A percentile compares a stretch with the other conserved stretches of the same genome.
phyloP scores from a whole-genome alignment of 53 echinoderm and acorn worm genomes.

The Patiria pectinifera region DNA sequence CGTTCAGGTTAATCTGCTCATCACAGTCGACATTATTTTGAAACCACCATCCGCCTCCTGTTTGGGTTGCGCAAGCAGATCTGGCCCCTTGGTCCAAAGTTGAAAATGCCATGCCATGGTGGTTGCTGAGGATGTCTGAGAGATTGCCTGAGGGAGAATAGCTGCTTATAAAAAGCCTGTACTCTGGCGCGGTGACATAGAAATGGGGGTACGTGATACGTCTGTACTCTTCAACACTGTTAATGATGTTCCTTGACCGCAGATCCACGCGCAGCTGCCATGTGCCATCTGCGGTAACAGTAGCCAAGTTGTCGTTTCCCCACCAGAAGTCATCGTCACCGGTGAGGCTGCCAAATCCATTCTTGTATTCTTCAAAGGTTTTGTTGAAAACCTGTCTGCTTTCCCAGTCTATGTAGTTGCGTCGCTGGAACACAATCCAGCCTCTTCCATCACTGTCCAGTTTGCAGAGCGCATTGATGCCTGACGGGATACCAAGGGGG shows the following conservation, averaged over 20 bases:
- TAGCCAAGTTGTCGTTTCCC: not conserved
- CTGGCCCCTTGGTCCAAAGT: not conserved
- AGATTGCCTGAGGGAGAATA: not conserved
- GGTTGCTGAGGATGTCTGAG: not conserved
- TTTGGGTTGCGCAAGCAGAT: not conserved
- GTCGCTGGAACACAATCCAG: slow-evolving; percentile 6
- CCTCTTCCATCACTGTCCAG: not conserved
- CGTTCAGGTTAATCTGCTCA: not conserved
- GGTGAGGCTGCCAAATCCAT: not conserved
- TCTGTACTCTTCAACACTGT: not conserved
- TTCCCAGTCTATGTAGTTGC: not conserved
- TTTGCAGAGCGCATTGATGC: not conserved
- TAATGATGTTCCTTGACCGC: not conserved
- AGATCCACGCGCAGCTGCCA: not conserved
- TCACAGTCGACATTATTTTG: not conserved
- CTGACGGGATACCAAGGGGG: not conserved
- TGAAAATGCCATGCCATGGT: not conserved
- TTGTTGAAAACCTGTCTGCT: not conserved
- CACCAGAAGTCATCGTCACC: not conserved
- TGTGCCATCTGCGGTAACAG: not conserved
- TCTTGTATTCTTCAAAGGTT: not conserved
- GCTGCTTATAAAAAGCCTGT: not conserved
- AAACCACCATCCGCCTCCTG: not conserved
- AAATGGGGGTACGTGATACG: not conserved
- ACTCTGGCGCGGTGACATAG: not conserved